Evolutionary conservation across 2,113 vertebrate species (phyloP).

Genomic region (Cyprinus carpio): DNA sequence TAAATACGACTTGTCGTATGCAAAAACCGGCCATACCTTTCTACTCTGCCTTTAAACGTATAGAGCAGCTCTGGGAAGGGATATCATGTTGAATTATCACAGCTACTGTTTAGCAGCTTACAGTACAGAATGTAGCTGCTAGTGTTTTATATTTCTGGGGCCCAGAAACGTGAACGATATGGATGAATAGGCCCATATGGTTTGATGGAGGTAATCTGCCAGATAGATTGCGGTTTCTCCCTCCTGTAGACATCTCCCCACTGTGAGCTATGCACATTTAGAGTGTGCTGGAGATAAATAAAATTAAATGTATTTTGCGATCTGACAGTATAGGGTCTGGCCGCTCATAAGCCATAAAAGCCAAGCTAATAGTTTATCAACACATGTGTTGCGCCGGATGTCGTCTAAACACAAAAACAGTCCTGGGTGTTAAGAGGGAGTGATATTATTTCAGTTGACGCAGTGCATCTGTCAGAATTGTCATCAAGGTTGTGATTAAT

Average conservation of each 20-base stretch:
- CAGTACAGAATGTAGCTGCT: slow-evolving; percentile 61
- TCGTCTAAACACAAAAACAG: slow-evolving; percentile 44
- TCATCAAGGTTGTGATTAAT: slow-evolving; percentile 31
- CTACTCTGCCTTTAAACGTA: slow-evolving; percentile 59
- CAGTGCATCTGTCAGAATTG: slow-evolving; percentile 18
- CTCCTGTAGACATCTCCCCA: slow-evolving; percentile 9
- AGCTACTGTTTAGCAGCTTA: slow-evolving; percentile 74
- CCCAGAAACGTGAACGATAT: slow-evolving; percentile 59
- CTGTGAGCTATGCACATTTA: slow-evolving; percentile 25
- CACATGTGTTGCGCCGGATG: slow-evolving; percentile 23
- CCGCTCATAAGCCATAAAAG: slow-evolving; percentile 16
- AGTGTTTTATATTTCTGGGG: slow-evolving; percentile 66
- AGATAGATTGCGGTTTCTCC: slow-evolving; percentile 44
- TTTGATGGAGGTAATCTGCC: slow-evolving; percentile 52
- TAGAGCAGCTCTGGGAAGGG: slow-evolving; percentile 64
- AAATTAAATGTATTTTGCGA: slow-evolving; percentile 13
- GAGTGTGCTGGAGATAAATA: slow-evolving; percentile 34
- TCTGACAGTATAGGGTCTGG: slow-evolving; percentile 14
- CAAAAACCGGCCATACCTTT: slow-evolving; percentile 60
- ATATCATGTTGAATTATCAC: slow-evolving; percentile 74
- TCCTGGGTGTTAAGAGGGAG: slow-evolving; percentile 32
- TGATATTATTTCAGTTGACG: slow-evolving; percentile 39
- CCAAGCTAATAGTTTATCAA: slow-evolving; percentile 45
- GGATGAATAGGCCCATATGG: slow-evolving; percentile 59
- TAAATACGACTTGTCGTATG: slow-evolving; percentile 67